Percentiles rank a stretch among this genome's conserved stretches.
These are phyloP conservation scores for Temnothorax unifasciatus DNA, from an alignment of 2,888 invertebrate genomes.

Conservation along the genomic window DNA sequence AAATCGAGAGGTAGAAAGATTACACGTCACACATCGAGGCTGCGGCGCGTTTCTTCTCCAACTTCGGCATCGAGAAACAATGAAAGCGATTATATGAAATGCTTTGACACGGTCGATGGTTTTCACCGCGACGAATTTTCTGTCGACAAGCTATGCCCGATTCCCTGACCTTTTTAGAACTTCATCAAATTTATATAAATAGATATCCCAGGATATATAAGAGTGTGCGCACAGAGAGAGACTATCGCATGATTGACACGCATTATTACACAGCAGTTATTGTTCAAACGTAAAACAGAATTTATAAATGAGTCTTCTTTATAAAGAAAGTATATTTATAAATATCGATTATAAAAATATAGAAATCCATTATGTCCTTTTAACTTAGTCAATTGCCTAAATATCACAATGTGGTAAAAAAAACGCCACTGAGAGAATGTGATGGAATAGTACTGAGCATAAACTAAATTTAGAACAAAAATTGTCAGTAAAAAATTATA, in stretches of 20 bases:
- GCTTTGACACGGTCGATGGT: conserved; percentile 44
- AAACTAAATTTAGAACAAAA: neutral
- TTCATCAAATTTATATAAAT: conserved; percentile 29
- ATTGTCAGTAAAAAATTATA: neutral
- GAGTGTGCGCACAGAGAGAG: neutral
- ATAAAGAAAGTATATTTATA: neutral
- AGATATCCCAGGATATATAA: conserved; percentile 1
- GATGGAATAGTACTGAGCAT: neutral
- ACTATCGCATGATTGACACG: conserved; percentile 1
- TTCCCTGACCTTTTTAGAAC: conserved; percentile 13
- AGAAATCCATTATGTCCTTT: neutral
- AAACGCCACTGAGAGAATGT: neutral
- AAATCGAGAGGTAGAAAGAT: conserved; percentile 79
- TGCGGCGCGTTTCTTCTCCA: conserved; percentile 51
- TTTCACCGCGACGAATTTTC: conserved; percentile 51
- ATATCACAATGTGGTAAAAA: neutral
- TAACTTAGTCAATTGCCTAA: neutral
- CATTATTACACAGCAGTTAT: neutral
- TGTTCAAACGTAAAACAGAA: neutral
- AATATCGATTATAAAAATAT: neutral
- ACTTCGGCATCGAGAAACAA: conserved; percentile 30
- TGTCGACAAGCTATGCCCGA: conserved; percentile 39
- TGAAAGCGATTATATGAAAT: conserved; percentile 43
- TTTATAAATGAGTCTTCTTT: neutral
- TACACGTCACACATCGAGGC: conserved; percentile 72